phyloP scores from a whole-genome alignment of 2,888 invertebrate species.

The Drosophila longiperda region DNA sequence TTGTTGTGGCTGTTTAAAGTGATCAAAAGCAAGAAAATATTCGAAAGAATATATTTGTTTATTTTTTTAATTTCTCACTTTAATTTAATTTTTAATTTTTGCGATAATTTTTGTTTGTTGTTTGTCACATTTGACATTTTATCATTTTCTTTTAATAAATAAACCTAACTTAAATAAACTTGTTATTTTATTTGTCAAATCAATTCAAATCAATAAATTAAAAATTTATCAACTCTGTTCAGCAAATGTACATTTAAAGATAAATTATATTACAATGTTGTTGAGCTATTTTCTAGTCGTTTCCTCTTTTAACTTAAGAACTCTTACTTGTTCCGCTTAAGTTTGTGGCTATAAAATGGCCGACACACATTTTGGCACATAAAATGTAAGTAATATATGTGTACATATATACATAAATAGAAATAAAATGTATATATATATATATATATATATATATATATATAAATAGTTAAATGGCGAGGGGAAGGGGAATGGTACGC shows the following conservation, averaged over 20 bases:
- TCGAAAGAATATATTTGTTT: background rate
- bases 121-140: background rate
- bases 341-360: slow-evolving; percentile 39
- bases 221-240: background rate
- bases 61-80: background rate
- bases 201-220: background rate
- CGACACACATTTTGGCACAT: slow-evolving; percentile 51
- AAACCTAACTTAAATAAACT: background rate
- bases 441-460: too few species aligned
- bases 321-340: slow-evolving; percentile 28
- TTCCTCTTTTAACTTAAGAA: slow-evolving; percentile 1
- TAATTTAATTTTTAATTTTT: background rate
- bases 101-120: background rate
- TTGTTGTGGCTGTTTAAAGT: slow-evolving; percentile 4
- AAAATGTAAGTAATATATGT: slow-evolving; percentile 72
- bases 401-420: background rate
- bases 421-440: too few species aligned
- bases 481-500: slow-evolving; percentile 6
- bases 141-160: background rate
- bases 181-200: background rate
- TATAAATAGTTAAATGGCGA: slow-evolving; percentile 55
- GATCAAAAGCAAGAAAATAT: too few species aligned
- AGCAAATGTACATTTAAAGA: background rate
- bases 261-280: slow-evolving; percentile 14
- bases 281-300: slow-evolving; percentile 21